Percentiles rank a stretch among this genome's conserved stretches.
Evolutionary conservation across 1,140 invertebrate species (phyloP).

Genomic region (Zaprionus tsacasi): DNA sequence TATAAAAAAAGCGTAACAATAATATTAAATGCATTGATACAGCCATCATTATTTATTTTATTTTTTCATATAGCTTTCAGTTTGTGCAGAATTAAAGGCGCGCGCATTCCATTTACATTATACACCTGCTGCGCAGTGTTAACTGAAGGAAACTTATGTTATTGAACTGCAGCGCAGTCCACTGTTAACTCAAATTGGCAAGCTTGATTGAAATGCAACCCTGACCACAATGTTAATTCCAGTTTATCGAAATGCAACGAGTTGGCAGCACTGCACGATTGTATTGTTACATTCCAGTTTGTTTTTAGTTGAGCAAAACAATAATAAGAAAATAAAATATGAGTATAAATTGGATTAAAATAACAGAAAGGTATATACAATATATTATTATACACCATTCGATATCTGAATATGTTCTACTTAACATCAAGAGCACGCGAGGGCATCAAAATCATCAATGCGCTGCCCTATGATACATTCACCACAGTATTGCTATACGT

Average conservation of each 20-base stretch:
- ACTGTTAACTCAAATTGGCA: constrained; percentile 7
- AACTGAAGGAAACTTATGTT: neutral
- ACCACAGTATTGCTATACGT: constrained; percentile 80
- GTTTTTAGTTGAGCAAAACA: constrained; percentile 10
- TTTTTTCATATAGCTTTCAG: neutral
- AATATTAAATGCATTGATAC: neutral
- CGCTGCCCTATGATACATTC: constrained; percentile 78
- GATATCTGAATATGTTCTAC: neutral
- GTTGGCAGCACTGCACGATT: constrained; percentile 20
- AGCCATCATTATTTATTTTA: neutral
- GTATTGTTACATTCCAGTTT: constrained; percentile 14
- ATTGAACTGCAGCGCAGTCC: neutral
- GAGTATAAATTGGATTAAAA: constrained; percentile 84
- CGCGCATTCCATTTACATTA: neutral
- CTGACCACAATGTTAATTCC: neutral
- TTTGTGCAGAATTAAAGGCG: neutral
- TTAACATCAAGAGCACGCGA: constrained; percentile 69
- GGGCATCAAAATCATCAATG: constrained; percentile 84
- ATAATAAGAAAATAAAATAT: constrained; percentile 27
- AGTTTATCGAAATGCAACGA: neutral
- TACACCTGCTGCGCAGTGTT: constrained; percentile 1
- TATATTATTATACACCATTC: neutral
- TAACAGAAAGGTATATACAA: constrained; percentile 72
- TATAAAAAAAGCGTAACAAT: neutral
- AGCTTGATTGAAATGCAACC: neutral